These are phyloP conservation scores for Megastigmus dorsalis DNA, from an alignment of 2,888 invertebrate species.

Conservation along the genomic window DNA sequence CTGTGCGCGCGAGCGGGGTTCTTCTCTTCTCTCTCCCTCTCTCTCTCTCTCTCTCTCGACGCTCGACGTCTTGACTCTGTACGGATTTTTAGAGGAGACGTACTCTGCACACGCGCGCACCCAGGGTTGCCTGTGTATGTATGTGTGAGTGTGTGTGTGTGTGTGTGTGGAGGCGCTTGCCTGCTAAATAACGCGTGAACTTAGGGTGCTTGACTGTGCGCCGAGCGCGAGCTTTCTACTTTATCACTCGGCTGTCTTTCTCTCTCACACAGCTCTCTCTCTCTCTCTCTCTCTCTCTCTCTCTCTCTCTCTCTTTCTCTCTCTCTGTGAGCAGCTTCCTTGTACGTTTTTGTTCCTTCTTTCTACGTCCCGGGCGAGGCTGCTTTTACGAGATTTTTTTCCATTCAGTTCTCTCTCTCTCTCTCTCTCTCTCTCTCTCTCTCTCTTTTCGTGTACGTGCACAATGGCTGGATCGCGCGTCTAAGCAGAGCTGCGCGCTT, in stretches of 20 bases:
- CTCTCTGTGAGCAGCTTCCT: not conserved
- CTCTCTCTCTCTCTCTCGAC: not conserved
- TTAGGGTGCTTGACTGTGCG: slow-evolving; percentile 30
- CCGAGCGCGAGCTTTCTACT: not conserved
- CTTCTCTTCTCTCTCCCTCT: not conserved
- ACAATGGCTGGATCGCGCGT: too few species aligned
- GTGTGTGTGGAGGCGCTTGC: not conserved
- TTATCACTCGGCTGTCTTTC: not conserved
- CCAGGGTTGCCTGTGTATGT: slow-evolving; percentile 20
- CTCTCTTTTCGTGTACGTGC: too few species aligned
- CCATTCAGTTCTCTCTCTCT: too few species aligned
- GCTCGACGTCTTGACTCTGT: slow-evolving; percentile 33
- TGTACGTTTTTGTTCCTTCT: not conserved
- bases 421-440: too few species aligned
- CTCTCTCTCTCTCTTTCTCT: not conserved
- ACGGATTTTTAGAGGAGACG: slow-evolving; percentile 25
- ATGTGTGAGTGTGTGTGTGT: not conserved
- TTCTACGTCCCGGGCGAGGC: not conserved
- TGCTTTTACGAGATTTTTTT: too few species aligned
- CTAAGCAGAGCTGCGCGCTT: too few species aligned
- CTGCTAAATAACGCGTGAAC: slow-evolving; percentile 51
- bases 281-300: not conserved
- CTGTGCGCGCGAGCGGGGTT: not conserved
- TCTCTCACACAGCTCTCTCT: not conserved
- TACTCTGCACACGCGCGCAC: not conserved